Evolutionary conservation across 2,797 vertebrate species (phyloP).

Genomic region (Leontocebus nigricollis): DNA sequence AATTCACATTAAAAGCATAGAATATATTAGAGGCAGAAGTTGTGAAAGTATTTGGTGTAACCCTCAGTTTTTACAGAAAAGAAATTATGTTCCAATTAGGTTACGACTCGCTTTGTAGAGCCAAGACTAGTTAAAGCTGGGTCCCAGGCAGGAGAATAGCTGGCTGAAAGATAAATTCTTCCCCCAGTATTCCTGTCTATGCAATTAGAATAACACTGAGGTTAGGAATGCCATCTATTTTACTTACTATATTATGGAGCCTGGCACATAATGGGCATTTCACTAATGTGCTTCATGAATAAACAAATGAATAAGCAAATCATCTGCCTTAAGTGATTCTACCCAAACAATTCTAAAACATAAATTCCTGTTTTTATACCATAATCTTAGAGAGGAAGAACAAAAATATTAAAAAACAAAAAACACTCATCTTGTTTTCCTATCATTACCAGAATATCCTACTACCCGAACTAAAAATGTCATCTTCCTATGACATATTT

Average conservation of each 20-base stretch:
- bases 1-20: background rate
- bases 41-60: background rate
- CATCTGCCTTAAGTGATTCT: background rate
- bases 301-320: background rate
- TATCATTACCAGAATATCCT: background rate
- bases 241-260: background rate
- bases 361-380: background rate
- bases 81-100: background rate
- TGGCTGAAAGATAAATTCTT: background rate
- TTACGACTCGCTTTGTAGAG: background rate
- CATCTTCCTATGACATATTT: background rate
- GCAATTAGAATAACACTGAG: background rate
- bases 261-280: background rate
- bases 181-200: background rate
- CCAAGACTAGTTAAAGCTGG: background rate
- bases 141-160: background rate
- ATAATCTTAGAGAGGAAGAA: background rate
- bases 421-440: background rate
- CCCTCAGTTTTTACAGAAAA: background rate
- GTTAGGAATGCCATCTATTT: background rate
- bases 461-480: background rate
- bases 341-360: background rate
- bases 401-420: background rate
- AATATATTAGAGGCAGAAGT: background rate
- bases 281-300: background rate